A percentile compares a stretch with the other conserved stretches of the same genome.
Conservation (phyloP, 2,888 invertebrate species). For the Amiota minor region DNA sequence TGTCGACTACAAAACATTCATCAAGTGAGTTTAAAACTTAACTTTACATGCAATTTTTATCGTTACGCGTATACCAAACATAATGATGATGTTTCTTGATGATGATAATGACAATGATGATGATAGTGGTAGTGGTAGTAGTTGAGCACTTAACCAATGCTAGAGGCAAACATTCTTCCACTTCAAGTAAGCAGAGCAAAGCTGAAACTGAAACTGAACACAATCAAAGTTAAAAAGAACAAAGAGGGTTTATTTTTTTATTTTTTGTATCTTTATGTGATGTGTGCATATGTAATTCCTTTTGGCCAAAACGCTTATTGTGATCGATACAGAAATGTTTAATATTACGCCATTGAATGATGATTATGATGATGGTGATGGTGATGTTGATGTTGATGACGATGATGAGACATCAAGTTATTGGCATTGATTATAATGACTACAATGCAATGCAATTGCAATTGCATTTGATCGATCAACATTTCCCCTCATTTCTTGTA, state of each 20-base stretch:
- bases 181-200: not conserved
- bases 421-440: not conserved
- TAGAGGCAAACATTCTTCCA: constrained; percentile 7
- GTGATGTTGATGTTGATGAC: constrained; percentile 16
- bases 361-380: not conserved
- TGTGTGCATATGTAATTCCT: not conserved
- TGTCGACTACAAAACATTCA: constrained; percentile 1
- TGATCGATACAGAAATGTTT: constrained; percentile 62
- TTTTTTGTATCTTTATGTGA: no score
- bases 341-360: constrained; percentile 25
- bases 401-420: not conserved
- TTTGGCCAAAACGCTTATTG: constrained; percentile 41
- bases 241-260: no score
- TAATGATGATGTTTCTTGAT: not conserved
- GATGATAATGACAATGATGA: not conserved
- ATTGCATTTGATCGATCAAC: not conserved
- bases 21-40: not conserved
- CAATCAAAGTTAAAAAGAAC: no score
- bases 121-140: not conserved
- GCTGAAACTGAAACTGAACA: no score
- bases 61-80: not conserved
- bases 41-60: not conserved
- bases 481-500: not conserved
- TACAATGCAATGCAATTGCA: constrained; percentile 9
- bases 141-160: constrained; percentile 9